Base-by-base conservation (phyloP, 2,797 vertebrate species). In the Trematomus bernacchii region DNA sequence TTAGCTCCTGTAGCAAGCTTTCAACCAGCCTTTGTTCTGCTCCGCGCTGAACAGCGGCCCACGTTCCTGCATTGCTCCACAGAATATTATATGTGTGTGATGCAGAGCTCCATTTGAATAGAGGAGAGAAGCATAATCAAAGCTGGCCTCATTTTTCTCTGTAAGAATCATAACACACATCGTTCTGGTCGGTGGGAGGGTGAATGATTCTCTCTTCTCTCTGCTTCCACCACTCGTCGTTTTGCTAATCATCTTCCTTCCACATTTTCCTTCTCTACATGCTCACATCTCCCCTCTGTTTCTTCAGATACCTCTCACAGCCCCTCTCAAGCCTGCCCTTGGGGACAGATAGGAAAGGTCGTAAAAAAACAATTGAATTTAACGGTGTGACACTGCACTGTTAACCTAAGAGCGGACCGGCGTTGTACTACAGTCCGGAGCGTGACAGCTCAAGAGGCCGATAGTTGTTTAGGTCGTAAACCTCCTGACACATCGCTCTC, bases 351-450 rank as follows among this genome's bases (percentile, higher is more conserved):
- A 79, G 73, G 73, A 79, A 79, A 66, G 77, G 72, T 80, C 60
- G 66, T 92, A 92, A 92, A 93, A 89, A 87, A 74, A 8, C 83
- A 78, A 87, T 92, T 87, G 83, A 83, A 89, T 90, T 90, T 89
- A 91, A 92, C 30, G 78, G 74, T 60, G 83, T 85, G 86, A 86
- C 85, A 87, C 84, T 62, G 64, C 68, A 69, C 82, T 46, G 87
- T 90, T 92, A 91, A 92, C 89, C 90, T 90, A 75, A 46, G 80
- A 79, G 87, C 73, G 78, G 77, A 61, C 78, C 13, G 9, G 33
- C 30, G 66, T 67, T 65, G 77, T 64, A 48, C 72, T 12, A 19
- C 37, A 55, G 66, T 86, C 74, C n/a, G 4, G 55, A 71, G 79
- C 44, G 50, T 71, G 89, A 85, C 87, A 78, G 82, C 85, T 87